Evolutionary conservation across 2,888 invertebrate species (phyloP).

Genomic region (Trachelus iudaicus): DNA sequence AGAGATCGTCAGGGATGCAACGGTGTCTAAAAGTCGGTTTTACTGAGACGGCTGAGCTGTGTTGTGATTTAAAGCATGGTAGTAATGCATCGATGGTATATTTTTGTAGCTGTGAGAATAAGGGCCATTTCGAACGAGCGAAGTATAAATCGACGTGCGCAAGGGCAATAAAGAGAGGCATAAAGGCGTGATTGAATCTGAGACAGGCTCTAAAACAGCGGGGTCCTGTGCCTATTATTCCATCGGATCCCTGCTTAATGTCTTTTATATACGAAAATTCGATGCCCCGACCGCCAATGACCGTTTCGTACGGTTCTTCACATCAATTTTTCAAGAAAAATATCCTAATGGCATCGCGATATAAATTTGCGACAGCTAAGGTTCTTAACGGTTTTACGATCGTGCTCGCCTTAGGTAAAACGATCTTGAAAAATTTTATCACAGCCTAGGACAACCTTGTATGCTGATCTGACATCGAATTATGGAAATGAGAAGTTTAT

Average conservation of each 20-base stretch:
- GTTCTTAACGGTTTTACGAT: too few relatives aligned
- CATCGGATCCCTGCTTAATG: background rate
- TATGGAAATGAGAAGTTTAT: too few relatives aligned
- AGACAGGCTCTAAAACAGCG: slow-evolving; percentile 15
- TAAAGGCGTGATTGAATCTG: slow-evolving; percentile 24
- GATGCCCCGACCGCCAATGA: background rate
- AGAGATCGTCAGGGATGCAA: background rate
- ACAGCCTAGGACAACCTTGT: too few relatives aligned
- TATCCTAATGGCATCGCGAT: too few relatives aligned
- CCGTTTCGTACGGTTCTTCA: background rate
- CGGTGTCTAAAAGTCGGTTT: background rate
- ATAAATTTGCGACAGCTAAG: too few relatives aligned
- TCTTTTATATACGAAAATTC: slow-evolving; percentile 1
- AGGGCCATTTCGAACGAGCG: slow-evolving; percentile 15
- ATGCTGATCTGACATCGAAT: too few relatives aligned
- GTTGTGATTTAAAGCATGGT: slow-evolving; percentile 4
- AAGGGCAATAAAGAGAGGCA: slow-evolving; percentile 13
- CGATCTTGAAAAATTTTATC: too few relatives aligned
- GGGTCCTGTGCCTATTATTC: slow-evolving; percentile 10
- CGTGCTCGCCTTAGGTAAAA: too few relatives aligned
- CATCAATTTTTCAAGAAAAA: too few relatives aligned
- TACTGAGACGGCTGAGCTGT: background rate
- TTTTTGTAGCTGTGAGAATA: slow-evolving; percentile 20
- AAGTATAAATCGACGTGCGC: slow-evolving; percentile 24
- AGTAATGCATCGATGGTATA: slow-evolving; percentile 12